A percentile compares a stretch with the other conserved stretches of the same genome.
Evolutionary conservation across 1,140 invertebrate species (phyloP).

Genomic region (Octopus sinensis): DNA sequence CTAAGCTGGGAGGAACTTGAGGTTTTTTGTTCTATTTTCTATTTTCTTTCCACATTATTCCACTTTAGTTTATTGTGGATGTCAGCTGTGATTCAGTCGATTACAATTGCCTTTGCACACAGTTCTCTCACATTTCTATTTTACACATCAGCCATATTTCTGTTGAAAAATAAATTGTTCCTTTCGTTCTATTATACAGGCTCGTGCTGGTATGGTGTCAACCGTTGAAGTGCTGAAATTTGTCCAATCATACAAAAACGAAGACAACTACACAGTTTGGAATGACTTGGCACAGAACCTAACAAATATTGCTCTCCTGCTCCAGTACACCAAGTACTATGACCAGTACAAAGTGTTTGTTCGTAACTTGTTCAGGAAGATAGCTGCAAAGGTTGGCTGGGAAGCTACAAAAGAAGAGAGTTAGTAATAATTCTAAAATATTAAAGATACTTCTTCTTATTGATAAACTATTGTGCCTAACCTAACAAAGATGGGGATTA

Average conservation of each 20-base stretch:
- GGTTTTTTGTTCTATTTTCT: no score
- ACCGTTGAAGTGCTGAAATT: conserved; percentile 75
- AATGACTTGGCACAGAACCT: conserved; percentile 78
- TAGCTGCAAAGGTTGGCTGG: conserved; percentile 75
- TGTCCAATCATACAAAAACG: conserved; percentile 74
- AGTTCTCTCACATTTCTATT: no score
- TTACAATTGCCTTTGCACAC: no score
- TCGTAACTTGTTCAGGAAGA: conserved; percentile 66
- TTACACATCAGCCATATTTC: no score
- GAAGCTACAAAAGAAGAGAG: conserved; percentile 52
- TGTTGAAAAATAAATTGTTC: no score
- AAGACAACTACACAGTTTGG: conserved; percentile 93
- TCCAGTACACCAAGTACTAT: conserved; percentile 72
- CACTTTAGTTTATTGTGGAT: no score
- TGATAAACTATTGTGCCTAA: background rate
- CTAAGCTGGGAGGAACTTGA: no score
- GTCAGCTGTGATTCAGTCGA: no score
- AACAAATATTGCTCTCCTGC: conserved; percentile 68
- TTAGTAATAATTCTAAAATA: conserved; percentile 20
- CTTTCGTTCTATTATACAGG: conserved; percentile 50
- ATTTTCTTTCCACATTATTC: no score
- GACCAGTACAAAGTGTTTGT: conserved; percentile 74
- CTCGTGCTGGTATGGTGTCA: conserved; percentile 78
- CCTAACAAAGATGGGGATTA: background rate
- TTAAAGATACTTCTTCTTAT: background rate